These are phyloP conservation scores for Stenichneumon culpator DNA, from an alignment of 2,888 invertebrate species.

Conservation along the genomic window DNA sequence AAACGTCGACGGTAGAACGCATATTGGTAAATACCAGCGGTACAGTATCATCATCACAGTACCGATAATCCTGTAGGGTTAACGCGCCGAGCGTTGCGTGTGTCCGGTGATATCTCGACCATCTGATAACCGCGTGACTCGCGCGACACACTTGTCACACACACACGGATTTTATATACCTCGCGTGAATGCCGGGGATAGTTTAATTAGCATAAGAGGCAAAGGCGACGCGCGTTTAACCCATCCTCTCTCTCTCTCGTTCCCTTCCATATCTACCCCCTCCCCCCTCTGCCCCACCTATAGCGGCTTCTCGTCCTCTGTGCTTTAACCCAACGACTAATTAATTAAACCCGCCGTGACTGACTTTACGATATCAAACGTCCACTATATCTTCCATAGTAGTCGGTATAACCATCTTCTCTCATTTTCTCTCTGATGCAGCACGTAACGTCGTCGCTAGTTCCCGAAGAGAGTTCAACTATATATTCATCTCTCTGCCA, in stretches of 20 bases:
- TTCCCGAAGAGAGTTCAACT: slow-evolving; percentile 1
- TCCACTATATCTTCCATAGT: slow-evolving; percentile 61
- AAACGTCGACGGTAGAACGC: too few species aligned
- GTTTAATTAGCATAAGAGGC: slow-evolving; percentile 55
- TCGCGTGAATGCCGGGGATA: slow-evolving; percentile 46
- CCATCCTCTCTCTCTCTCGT: slow-evolving; percentile 26
- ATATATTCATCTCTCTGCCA: slow-evolving; percentile 8
- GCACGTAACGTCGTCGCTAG: slow-evolving; percentile 29
- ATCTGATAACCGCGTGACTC: slow-evolving; percentile 32
- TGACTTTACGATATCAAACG: slow-evolving; percentile 66
- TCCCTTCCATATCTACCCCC: slow-evolving; percentile 2
- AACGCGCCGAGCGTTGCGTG: slow-evolving; percentile 33
- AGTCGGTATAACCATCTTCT: slow-evolving; percentile 43
- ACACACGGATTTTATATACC: slow-evolving; percentile 31
- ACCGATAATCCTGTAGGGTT: slow-evolving; percentile 12
- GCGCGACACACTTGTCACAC: slow-evolving; percentile 43
- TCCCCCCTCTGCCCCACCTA: neutral
- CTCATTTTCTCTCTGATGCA: slow-evolving; percentile 53
- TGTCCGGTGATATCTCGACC: slow-evolving; percentile 26
- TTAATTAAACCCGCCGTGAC: slow-evolving; percentile 64
- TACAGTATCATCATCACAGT: neutral
- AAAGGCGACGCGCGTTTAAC: slow-evolving; percentile 29
- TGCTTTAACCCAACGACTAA: slow-evolving; percentile 48
- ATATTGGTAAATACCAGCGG: too few species aligned
- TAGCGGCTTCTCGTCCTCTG: slow-evolving; percentile 3